Base-by-base conservation (phyloP, 1,140 invertebrate genomes). In the Periplaneta americana region DNA sequence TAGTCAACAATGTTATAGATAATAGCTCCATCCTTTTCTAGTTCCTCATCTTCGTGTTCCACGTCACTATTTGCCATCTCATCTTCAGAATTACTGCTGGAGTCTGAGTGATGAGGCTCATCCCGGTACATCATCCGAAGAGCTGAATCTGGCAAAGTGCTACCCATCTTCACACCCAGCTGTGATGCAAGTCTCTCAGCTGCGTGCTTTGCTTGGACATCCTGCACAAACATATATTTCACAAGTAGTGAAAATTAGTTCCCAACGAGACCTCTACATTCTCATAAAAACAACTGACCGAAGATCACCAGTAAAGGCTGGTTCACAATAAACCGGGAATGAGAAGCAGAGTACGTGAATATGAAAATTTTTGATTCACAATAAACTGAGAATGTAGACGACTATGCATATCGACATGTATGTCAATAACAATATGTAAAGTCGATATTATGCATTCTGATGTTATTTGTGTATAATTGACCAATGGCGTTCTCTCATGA, bases 151-250 rank as follows among this genome's bases (percentile, higher is more conserved):
- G 74, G 74, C 34, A 80, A 18, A n/a, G 66, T 28, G 18, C 31
- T 9, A n/a, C 36, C 80, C 48, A 75, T 74, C 15, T 28, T 35
- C 33, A 74, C 0, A 35, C 28, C 37, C 11, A 37, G n/a, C 15
- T 36, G 32, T 9, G 33, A 17, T 11, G 10, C 28, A 18, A 80
- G 32, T 66, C 34, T 74, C 74, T 80, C 80, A 17, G 80, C 34
- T 35, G 80, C 80, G 17, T 80, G 80, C 74, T 75, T 35, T 13
- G 80, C 80, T 37, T 80, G 80, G 18, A 80, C 34, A 34, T 48
- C 48, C 79, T 80, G 33, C 22, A 34, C 33, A 57, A 57, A 57
- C 4, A 57, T 18, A n/a, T 17, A 57, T 18, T 18, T 57, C n/a
- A 57, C n/a, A 57, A 18, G 17, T n/a, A 57, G 17, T n/a, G n/a